Conservation (phyloP, 2,888 invertebrate species). For the Electrophaes corylata region DNA sequence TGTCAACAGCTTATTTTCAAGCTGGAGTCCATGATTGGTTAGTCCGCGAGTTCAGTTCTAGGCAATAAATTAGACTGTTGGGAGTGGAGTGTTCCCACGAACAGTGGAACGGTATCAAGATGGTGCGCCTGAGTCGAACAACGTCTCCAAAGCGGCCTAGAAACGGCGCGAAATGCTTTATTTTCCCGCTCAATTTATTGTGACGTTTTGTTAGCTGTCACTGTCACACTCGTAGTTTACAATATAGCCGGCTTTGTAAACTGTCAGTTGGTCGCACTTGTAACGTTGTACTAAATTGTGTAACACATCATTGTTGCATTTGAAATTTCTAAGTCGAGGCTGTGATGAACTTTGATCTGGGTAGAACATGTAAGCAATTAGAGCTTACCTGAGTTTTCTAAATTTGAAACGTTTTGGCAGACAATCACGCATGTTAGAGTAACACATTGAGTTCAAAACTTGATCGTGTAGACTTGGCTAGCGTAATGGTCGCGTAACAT, state of each 20-base stretch:
- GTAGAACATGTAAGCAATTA: conserved; percentile 10
- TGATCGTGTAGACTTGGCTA: too few species aligned
- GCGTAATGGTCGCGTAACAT: too few species aligned
- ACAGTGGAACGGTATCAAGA: conserved; percentile 75
- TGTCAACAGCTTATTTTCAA: neutral
- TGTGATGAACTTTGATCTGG: conserved; percentile 23
- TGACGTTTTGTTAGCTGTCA: conserved; percentile 78
- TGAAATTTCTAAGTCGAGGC: conserved; percentile 26
- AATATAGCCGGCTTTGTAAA: conserved; percentile 39
- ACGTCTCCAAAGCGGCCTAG: conserved; percentile 61
- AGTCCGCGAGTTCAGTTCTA: conserved; percentile 54
- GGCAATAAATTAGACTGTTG: conserved; percentile 76
- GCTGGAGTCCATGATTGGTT: conserved; percentile 10
- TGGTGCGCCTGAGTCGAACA: conserved; percentile 64
- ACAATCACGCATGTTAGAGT: neutral
- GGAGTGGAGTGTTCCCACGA: conserved; percentile 77
- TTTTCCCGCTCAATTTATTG: conserved; percentile 77
- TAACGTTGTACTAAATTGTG: conserved; percentile 28
- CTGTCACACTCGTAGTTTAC: conserved; percentile 60
- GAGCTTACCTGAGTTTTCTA: neutral
- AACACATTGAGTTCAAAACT: neutral
- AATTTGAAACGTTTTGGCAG: neutral
- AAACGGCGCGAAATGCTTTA: conserved; percentile 73
- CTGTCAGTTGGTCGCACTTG: conserved; percentile 40
- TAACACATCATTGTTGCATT: conserved; percentile 27